A percentile compares a stretch with the other conserved stretches of the same genome.
phyloP scores from a whole-genome alignment of 2,888 invertebrate species.

The Cremastinae sp. region DNA sequence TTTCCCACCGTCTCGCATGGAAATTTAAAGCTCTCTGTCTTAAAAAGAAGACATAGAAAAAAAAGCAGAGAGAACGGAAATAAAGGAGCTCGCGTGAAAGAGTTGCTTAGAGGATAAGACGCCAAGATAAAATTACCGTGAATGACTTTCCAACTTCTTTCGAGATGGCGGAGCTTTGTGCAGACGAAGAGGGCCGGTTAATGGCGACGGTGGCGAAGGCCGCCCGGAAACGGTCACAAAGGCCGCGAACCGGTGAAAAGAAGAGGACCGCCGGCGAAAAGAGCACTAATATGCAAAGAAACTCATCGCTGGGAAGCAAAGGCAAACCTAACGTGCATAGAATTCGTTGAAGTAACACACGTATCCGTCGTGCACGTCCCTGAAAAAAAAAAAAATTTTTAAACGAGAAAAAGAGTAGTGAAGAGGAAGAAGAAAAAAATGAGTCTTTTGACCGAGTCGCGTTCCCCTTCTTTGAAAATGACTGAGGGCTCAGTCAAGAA shows the following conservation, averaged over 20 bases:
- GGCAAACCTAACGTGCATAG: constrained; percentile 32
- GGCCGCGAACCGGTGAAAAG: constrained; percentile 22
- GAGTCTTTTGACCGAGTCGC: constrained; percentile 27
- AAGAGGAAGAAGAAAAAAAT: background rate
- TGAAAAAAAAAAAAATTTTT: constrained; percentile 6
- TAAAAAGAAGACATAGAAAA: background rate
- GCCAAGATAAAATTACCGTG: constrained; percentile 63
- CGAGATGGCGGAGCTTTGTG: too few species aligned
- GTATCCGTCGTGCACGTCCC: constrained; percentile 10
- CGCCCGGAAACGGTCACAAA: constrained; percentile 22
- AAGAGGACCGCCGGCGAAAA: constrained; percentile 27
- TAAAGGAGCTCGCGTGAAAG: constrained; percentile 14
- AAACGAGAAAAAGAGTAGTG: background rate
- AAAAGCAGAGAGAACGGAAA: constrained; percentile 48
- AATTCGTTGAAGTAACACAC: background rate
- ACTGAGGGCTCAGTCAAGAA: constrained; percentile 7
- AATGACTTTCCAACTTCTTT: constrained; percentile 55
- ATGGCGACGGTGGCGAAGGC: constrained; percentile 31
- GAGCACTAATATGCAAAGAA: constrained; percentile 52
- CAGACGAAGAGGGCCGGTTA: constrained; percentile 36
- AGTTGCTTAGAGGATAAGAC: constrained; percentile 59
- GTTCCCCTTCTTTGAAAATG: constrained; percentile 13
- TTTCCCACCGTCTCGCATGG: constrained; percentile 22
- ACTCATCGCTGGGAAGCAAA: constrained; percentile 42
- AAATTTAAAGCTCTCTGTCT: constrained; percentile 56